phyloP scores from a whole-genome alignment of 2,797 vertebrate species.

The Dicrostonyx torquatus region DNA sequence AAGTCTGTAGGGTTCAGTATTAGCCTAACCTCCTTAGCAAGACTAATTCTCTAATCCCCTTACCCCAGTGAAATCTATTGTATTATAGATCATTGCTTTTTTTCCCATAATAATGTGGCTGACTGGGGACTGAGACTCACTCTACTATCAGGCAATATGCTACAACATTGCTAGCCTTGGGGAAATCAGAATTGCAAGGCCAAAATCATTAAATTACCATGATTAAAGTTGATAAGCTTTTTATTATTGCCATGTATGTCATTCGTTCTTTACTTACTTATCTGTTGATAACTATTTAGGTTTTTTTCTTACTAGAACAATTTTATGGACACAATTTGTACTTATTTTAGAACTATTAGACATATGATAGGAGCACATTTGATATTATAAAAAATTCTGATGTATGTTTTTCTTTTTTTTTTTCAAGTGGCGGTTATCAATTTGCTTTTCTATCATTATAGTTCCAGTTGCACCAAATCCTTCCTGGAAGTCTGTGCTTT shows the following conservation, averaged over 20 bases:
- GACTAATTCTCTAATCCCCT: not conserved
- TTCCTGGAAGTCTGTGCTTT: not conserved
- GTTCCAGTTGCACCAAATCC: not conserved
- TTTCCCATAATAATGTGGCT: not conserved
- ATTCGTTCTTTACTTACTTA: not conserved
- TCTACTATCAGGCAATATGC: not conserved
- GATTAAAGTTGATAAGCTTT: not conserved
- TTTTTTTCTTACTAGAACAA: not conserved
- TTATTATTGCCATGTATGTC: not conserved
- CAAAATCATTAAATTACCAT: not conserved
- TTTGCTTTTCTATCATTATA: not conserved
- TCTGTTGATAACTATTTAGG: not conserved
- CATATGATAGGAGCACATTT: not conserved
- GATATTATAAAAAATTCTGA: not conserved
- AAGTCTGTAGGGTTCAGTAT: not conserved
- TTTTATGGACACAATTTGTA: not conserved
- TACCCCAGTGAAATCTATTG: not conserved
- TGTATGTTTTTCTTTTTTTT: not conserved
- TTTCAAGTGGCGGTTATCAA: not conserved
- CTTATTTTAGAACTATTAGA: not conserved
- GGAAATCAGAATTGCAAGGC: not conserved
- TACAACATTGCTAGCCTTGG: not conserved
- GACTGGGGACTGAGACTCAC: not conserved
- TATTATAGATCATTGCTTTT: not conserved
- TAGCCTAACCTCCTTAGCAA: too few species aligned